phyloP scores from a whole-genome alignment of 2,888 invertebrate genomes.

The Drosophila lutescens region DNA sequence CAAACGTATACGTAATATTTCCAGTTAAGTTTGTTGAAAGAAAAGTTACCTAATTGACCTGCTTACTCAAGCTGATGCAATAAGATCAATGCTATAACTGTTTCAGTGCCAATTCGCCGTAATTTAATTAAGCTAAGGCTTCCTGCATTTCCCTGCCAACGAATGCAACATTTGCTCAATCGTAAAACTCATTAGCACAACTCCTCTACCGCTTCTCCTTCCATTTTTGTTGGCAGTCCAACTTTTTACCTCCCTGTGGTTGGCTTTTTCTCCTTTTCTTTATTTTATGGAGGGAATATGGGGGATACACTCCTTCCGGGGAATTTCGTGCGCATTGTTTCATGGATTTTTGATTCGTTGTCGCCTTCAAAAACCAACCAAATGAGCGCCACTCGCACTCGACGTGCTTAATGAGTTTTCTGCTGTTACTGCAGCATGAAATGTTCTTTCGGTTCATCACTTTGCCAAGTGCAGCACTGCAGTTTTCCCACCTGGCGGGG shows the following conservation, averaged over 20 bases:
- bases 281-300: not conserved
- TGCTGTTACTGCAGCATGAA: slow-evolving; percentile 50
- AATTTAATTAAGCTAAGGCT: slow-evolving; percentile 31
- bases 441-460: slow-evolving; percentile 79
- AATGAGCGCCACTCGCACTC: slow-evolving; percentile 58
- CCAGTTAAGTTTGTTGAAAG: not conserved
- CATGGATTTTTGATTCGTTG: slow-evolving; percentile 68
- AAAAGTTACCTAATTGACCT: slow-evolving; percentile 2
- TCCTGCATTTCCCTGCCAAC: slow-evolving; percentile 19
- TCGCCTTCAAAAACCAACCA: slow-evolving; percentile 53
- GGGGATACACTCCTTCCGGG: slow-evolving; percentile 23
- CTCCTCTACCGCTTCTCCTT: not conserved
- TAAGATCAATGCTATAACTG: not conserved
- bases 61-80: not conserved
- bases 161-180: slow-evolving; percentile 34
- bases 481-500: slow-evolving; percentile 51
- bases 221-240: slow-evolving; percentile 15
- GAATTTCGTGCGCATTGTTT: slow-evolving; percentile 70
- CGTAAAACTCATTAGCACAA: slow-evolving; percentile 37
- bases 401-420: slow-evolving; percentile 79
- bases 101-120: slow-evolving; percentile 5
- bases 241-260: slow-evolving; percentile 35
- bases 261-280: not conserved
- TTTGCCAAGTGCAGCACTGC: slow-evolving; percentile 70
- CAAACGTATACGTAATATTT: not conserved